Evolutionary conservation across 2,888 invertebrate genomes (phyloP).

Genomic region (Drosophila melanocephala): DNA sequence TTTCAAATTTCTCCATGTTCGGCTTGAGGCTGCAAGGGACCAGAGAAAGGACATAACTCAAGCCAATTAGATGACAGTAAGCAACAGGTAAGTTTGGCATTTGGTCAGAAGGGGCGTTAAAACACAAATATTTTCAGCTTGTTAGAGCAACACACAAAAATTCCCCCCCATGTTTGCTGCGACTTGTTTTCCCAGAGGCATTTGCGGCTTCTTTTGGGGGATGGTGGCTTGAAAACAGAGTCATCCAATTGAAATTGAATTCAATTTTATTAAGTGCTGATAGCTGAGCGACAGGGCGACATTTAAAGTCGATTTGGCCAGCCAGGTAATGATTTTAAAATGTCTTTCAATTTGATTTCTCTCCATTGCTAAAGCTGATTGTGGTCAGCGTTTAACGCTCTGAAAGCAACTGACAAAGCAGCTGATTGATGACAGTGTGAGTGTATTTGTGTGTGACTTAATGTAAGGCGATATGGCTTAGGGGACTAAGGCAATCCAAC

Average conservation of each 20-base stretch:
- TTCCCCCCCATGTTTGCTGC: conserved; percentile 12
- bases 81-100: conserved; percentile 49
- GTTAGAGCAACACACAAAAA: conserved; percentile 65
- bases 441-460: conserved; percentile 19
- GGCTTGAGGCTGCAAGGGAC: conserved; percentile 73
- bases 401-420: conserved; percentile 57
- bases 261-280: conserved; percentile 85
- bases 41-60: conserved; percentile 55
- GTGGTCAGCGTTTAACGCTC: conserved; percentile 59
- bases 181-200: conserved; percentile 66
- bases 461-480: conserved; percentile 38
- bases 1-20: conserved; percentile 83
- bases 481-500: conserved; percentile 19
- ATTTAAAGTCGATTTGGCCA: conserved; percentile 45
- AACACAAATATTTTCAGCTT: conserved; percentile 82
- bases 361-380: conserved; percentile 38
- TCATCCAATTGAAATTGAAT: conserved; percentile 81
- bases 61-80: conserved; percentile 62
- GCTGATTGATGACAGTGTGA: conserved; percentile 69
- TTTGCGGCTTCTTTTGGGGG: conserved; percentile 30
- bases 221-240: conserved; percentile 42
- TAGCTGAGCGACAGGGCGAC: conserved; percentile 43
- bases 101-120: conserved; percentile 60
- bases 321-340: conserved; percentile 55
- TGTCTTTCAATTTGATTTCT: conserved; percentile 54